Base-by-base conservation (phyloP, 1,140 invertebrate species). In the Elymnias hypermnestra region DNA sequence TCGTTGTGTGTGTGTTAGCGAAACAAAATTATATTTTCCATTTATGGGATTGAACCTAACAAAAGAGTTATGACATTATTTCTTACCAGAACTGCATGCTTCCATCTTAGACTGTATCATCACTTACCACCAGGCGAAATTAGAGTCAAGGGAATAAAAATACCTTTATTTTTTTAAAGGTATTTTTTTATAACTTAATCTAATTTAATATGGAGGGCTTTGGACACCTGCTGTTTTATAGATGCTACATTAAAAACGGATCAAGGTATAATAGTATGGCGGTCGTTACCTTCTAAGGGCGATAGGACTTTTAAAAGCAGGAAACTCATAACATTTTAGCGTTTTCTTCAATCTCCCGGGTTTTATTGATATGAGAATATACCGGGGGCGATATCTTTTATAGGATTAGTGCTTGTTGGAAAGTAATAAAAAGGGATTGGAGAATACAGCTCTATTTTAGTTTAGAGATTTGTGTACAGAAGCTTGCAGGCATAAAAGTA, bases 361-460 rank as follows among this genome's bases (percentile, higher is more conserved):
- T 29, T 29, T 29, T 29, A 29, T 29, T 12, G 26, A 29, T 29
- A 29, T 29, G 26, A 29, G 26, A 29, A 3, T 29, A 12, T 29
- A 29, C 10, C 1, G 25, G n/a, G 10, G 9, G 13, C 25, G 25
- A 12, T 12, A 3, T 3, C 13, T 12, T 29, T 29, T 13, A 29
- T 12, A 8, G 26, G 13, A 29, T 29, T 29, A 29, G 26, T 5
- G 26, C 10, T 29, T 29, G 3, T 12, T 29, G 9, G 9, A 29
- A 9, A 29, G 0, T 5, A 5, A 5, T 12, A 13, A 4, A 12
- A 12, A 1, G 1, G 9, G 8, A 1, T 8, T 22, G 21, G 2
- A 22, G 21, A n/a, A n/a, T n/a, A n/a, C n/a, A n/a, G n/a, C n/a
- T n/a, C n/a, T n/a, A n/a, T n/a, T n/a, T n/a, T n/a, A n/a, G n/a